Conservation (phyloP, 2,888 invertebrate species). For the Ischnus inquisitorius region DNA sequence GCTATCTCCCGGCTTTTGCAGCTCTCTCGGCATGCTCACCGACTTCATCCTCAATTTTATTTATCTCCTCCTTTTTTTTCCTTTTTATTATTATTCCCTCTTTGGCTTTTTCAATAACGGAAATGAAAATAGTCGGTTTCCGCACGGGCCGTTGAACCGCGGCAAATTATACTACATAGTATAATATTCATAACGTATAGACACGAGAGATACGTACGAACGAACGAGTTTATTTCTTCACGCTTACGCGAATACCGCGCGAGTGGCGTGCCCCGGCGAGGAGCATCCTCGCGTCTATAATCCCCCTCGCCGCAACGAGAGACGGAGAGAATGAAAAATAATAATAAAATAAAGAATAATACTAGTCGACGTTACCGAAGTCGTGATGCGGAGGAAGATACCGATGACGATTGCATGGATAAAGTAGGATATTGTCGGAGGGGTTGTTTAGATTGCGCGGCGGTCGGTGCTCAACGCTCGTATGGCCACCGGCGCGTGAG, state of each 20-base stretch:
- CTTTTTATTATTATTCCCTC: too few relatives aligned
- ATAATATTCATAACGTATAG: conserved; percentile 23
- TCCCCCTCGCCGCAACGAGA: conserved; percentile 16
- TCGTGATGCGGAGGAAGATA: too few relatives aligned
- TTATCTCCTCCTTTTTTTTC: background rate
- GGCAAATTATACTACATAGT: conserved; percentile 61
- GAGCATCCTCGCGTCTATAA: conserved; percentile 50
- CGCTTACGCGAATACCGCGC: conserved; percentile 60
- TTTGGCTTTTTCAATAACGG: conserved; percentile 66
- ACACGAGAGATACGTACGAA: conserved; percentile 15
- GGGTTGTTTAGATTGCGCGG: background rate
- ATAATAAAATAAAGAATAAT: background rate
- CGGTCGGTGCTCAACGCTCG: background rate
- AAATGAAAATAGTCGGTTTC: conserved; percentile 68
- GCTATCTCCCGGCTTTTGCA: background rate
- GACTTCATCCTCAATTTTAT: conserved; percentile 27
- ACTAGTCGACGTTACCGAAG: background rate
- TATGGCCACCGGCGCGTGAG: background rate
- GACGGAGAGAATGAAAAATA: background rate
- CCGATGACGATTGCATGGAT: background rate
- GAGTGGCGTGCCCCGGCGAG: conserved; percentile 10
- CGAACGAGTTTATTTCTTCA: conserved; percentile 62
- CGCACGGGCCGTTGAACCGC: conserved; percentile 67
- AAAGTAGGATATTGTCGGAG: conserved; percentile 11
- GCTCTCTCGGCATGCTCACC: conserved; percentile 1